These are phyloP conservation scores for Chauna torquata DNA, from an alignment of 2,113 vertebrate species.

Conservation along the genomic window DNA sequence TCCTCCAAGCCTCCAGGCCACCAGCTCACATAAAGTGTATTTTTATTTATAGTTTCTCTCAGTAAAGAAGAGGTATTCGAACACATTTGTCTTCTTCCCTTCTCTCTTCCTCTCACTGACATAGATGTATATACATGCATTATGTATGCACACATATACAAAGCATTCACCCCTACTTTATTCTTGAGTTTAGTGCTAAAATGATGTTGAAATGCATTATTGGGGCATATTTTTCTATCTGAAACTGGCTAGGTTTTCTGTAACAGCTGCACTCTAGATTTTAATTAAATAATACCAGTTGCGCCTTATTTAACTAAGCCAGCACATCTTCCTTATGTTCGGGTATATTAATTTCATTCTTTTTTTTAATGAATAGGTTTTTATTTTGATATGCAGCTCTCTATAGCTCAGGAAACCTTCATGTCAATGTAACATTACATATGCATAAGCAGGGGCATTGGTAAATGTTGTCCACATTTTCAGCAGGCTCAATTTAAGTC, in stretches of 20 bases:
- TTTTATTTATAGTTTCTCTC: conserved; percentile 17
- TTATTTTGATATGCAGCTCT: background rate
- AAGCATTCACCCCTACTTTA: background rate
- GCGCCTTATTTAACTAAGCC: conserved; percentile 66
- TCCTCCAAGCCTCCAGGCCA: background rate
- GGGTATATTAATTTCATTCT: conserved; percentile 35
- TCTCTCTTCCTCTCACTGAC: background rate
- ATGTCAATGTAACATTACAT: background rate
- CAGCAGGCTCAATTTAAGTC: background rate
- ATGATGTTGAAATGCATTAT: conserved; percentile 14
- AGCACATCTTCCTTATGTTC: conserved; percentile 57
- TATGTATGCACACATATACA: background rate
- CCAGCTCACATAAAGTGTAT: background rate
- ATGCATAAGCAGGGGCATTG: background rate
- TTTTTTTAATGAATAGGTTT: conserved; percentile 30
- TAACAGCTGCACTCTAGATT: conserved; percentile 62
- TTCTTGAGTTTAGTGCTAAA: conserved; percentile 9
- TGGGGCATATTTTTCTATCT: conserved; percentile 52
- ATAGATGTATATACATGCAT: background rate
- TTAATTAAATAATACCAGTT: conserved; percentile 73
- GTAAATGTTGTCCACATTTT: background rate
- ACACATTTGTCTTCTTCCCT: background rate
- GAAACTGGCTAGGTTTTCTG: conserved; percentile 35
- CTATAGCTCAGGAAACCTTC: background rate
- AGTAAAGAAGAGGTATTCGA: conserved; percentile 17